Evolutionary conservation across 2,888 invertebrate genomes (phyloP).

Genomic region (Andrena bicolor): DNA sequence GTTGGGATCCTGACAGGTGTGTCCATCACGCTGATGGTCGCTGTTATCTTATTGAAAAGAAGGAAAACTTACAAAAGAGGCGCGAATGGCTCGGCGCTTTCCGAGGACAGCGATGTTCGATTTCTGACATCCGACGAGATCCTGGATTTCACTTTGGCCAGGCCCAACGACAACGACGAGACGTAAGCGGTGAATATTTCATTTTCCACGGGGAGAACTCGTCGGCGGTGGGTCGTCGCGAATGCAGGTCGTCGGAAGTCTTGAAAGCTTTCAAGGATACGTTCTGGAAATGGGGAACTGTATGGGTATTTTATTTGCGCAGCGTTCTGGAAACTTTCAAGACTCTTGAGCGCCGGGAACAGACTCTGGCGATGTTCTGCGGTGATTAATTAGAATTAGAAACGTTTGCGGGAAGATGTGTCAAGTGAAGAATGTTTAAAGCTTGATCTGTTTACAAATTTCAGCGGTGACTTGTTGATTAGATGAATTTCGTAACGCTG

Average conservation of each 20-base stretch:
- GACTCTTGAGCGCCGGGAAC: not conserved
- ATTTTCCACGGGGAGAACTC: not conserved
- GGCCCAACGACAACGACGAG: conserved; percentile 79
- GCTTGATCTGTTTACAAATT: not conserved
- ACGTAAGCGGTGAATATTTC: conserved; percentile 35
- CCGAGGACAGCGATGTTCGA: conserved; percentile 87
- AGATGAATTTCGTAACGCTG: conserved; percentile 11
- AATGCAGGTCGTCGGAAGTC: not conserved
- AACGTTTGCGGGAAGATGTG: not conserved
- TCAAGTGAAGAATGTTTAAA: not conserved
- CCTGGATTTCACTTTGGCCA: conserved; percentile 86
- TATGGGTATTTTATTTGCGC: not conserved
- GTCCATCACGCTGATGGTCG: conserved; percentile 68
- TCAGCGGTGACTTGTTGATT: not conserved
- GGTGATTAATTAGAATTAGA: not conserved
- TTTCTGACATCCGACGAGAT: conserved; percentile 87
- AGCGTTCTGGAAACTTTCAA: not conserved
- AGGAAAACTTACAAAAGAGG: conserved; percentile 77
- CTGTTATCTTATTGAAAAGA: conserved; percentile 65
- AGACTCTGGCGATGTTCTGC: not conserved
- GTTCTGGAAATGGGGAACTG: not conserved
- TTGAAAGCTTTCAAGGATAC: not conserved
- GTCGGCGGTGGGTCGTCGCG: not conserved
- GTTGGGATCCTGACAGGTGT: conserved; percentile 75
- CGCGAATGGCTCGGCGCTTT: conserved; percentile 78